Conservation (phyloP, 2,888 invertebrate species). For the Leptogaster cylindrica region DNA sequence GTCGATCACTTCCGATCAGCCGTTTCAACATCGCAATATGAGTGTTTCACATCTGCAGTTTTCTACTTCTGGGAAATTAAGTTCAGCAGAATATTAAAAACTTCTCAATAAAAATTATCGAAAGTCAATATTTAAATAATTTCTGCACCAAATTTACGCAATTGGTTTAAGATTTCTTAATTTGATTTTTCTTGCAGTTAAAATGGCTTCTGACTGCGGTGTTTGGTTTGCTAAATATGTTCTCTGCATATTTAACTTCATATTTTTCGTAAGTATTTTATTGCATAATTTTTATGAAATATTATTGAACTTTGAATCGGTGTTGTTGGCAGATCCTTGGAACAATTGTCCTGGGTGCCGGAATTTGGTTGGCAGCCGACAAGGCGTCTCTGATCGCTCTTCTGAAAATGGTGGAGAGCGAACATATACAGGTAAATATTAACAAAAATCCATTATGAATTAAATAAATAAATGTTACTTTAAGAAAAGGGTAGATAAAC, state of each 20-base stretch:
- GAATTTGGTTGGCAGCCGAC: conserved; percentile 74
- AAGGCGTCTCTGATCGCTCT: conserved; percentile 71
- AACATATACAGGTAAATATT: conserved; percentile 67
- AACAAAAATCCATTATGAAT: no score
- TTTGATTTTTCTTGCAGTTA: conserved; percentile 43
- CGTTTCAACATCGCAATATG: no score
- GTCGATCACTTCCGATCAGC: no score
- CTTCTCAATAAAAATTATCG: neutral
- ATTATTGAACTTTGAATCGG: conserved; percentile 4
- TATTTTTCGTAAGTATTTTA: conserved; percentile 71
- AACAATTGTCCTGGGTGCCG: conserved; percentile 69
- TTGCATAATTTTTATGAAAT: conserved; percentile 14
- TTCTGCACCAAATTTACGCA: neutral
- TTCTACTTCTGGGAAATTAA: no score
- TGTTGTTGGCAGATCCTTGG: conserved; percentile 62
- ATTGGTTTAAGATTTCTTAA: neutral
- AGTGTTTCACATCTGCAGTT: no score
- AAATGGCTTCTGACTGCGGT: conserved; percentile 66
- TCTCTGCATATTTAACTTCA: conserved; percentile 74
- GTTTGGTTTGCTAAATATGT: conserved; percentile 74
- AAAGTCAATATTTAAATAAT: neutral
- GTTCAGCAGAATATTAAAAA: no score
- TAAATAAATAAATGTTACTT: no score
- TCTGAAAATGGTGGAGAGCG: conserved; percentile 66
- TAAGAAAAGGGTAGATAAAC: no score